Evolutionary conservation across 2,797 vertebrate genomes (phyloP), one percentile per base, ranked within the genome.

Genomic region (Sebastes oblongus): DNA sequence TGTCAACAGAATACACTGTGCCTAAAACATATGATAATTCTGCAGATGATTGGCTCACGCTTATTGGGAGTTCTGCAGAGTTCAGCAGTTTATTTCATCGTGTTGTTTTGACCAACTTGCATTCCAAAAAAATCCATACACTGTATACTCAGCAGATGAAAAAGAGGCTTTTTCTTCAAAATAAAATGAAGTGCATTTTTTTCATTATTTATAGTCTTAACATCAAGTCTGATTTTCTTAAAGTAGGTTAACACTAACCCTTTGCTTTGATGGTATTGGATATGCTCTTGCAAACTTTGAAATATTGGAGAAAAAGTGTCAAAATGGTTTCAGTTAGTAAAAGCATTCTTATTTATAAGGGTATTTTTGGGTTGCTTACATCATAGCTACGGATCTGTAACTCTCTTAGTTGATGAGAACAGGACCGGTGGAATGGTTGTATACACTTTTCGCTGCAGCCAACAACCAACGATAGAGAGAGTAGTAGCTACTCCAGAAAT

Each of bases 11-110:
- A 77, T 86, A 70, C 79, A 81, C 42, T 54, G 56, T 50, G 66
- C 71, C 65, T 70, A 58, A 81, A 89, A 86, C 75, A 77, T 81
- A 81, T 86, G 82, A 84, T 86, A 82, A 93, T 91, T 85, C 70
- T 83, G 86, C 66, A 81, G 74, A 80, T 91, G 82, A 91, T 88
- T 91, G 77, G 60, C 80, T 65, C 56, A 50, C n/a, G 16, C 46
- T 67, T 84, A 59, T 69, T 65, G n/a, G 30, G 56, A 66, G 52
- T 78, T 82, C 67, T 79, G 42, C n/a, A 30, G 11, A 81, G 71
- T 75, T 91, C 78, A 89, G 85, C 87, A 85, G 56, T 81, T 89
- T 82, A 55, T 62, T 80, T 76, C 59, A 30, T 78, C 52, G 10
- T 72, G 58, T 67, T 80, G 77, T 78, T 83, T 72, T 32, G 52